Evolutionary conservation across 2,888 invertebrate species (phyloP).

Genomic region (Heteromyza rotundicornis): DNA sequence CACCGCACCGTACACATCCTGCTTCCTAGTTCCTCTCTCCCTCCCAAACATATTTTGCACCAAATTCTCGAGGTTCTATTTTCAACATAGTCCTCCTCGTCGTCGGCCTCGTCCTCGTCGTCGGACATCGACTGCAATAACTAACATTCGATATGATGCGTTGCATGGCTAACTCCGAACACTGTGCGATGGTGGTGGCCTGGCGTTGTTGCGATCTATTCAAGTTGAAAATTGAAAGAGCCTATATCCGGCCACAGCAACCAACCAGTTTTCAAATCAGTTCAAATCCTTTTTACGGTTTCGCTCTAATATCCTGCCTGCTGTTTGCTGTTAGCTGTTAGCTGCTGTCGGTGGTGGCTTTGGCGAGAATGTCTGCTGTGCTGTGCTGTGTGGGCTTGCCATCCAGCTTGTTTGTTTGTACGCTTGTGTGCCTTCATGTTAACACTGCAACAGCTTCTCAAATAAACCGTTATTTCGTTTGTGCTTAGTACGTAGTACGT

Average conservation of each 20-base stretch:
- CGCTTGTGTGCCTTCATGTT: conserved; percentile 12
- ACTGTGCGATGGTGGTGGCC: not conserved
- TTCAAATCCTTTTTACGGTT: conserved; percentile 5
- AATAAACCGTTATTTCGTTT: conserved; percentile 15
- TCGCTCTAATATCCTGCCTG: not conserved
- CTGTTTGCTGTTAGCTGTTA: not conserved
- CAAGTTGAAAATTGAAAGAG: conserved; percentile 20
- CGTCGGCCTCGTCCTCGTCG: no score
- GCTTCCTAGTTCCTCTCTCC: no score
- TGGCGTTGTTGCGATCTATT: not conserved
- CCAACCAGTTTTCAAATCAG: conserved; percentile 2
- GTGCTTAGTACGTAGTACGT: not conserved
- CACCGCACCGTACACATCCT: not conserved
- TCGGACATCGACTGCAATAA: not conserved
- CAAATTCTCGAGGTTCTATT: not conserved
- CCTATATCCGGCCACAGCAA: conserved; percentile 18
- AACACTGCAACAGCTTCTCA: conserved; percentile 10
- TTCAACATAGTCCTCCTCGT: not conserved
- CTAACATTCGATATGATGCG: not conserved
- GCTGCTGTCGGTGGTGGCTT: not conserved
- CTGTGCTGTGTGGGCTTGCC: not conserved
- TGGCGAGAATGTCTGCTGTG: not conserved
- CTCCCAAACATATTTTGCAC: not conserved
- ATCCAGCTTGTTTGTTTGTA: not conserved
- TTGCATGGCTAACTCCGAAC: not conserved